These are phyloP conservation scores for Bicyclus anynana DNA, from an alignment of 1,140 invertebrate species.

Conservation along the genomic window DNA sequence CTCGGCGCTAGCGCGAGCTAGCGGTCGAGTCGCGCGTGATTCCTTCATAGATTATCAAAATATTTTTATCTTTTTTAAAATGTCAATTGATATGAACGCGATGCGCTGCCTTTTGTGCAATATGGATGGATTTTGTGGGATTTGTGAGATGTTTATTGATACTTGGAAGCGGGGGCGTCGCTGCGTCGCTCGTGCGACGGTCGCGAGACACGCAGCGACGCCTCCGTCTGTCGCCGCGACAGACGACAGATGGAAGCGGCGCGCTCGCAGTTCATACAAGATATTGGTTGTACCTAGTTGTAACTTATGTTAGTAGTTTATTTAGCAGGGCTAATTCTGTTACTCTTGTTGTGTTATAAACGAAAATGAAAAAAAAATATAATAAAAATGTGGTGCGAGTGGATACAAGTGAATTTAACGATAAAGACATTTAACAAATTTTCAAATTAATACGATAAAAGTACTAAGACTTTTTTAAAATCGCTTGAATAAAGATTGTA, in stretches of 20 bases:
- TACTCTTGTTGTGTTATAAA: slow-evolving; percentile 67
- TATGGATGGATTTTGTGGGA: slow-evolving; percentile 13
- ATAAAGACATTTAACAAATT: slow-evolving; percentile 77
- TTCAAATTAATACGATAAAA: slow-evolving; percentile 73
- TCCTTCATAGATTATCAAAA: slow-evolving; percentile 61
- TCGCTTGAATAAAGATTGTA: slow-evolving; percentile 71
- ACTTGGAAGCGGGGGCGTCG: background rate
- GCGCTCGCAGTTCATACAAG: slow-evolving; percentile 35
- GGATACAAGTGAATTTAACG: slow-evolving; percentile 67
- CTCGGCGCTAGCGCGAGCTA: slow-evolving; percentile 15
- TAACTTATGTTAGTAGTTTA: slow-evolving; percentile 63
- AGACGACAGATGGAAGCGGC: background rate
- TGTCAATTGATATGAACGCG: slow-evolving; percentile 55
- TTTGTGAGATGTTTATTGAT: background rate
- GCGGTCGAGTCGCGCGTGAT: slow-evolving; percentile 40
- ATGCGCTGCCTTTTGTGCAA: slow-evolving; percentile 31
- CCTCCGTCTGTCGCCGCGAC: background rate
- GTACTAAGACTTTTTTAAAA: slow-evolving; percentile 73
- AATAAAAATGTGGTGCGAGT: slow-evolving; percentile 64
- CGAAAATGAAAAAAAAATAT: slow-evolving; percentile 50
- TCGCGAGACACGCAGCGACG: background rate
- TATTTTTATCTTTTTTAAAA: slow-evolving; percentile 59
- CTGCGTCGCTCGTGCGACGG: background rate
- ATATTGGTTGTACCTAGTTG: slow-evolving; percentile 61
- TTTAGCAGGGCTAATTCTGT: slow-evolving; percentile 68